Conservation (phyloP, 2,113 vertebrate genomes). For the Galbula dea region DNA sequence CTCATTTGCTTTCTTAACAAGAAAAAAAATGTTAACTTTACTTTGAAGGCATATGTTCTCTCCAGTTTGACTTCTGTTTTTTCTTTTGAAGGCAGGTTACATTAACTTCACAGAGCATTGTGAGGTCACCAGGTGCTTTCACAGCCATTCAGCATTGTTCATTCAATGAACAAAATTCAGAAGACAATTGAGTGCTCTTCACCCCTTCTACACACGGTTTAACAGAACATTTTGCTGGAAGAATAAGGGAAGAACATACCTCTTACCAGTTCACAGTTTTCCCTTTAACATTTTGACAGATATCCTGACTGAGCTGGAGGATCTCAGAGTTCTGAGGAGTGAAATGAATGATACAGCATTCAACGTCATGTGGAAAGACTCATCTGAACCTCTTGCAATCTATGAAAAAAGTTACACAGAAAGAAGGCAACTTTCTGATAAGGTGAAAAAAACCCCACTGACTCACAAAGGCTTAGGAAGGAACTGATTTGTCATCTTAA, state of each 20-base stretch:
- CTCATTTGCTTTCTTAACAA: not conserved
- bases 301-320: not conserved
- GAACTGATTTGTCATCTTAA: not conserved
- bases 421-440: not conserved
- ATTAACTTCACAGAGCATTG: not conserved
- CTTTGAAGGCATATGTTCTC: not conserved
- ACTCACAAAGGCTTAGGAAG: not conserved
- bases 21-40: not conserved
- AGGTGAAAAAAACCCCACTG: rapidly evolving
- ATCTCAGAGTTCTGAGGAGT: not conserved
- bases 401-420: not conserved
- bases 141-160: not conserved
- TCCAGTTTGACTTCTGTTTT: not conserved
- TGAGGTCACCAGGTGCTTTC: not conserved
- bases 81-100: not conserved
- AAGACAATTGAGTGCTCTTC: not conserved
- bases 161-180: not conserved
- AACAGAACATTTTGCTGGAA: not conserved
- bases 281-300: not conserved
- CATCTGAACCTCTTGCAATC: not conserved
- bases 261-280: not conserved
- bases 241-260: not conserved
- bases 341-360: not conserved
- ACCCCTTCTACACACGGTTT: not conserved
- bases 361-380: not conserved